These are phyloP conservation scores for Tachystola acroxantha DNA, from an alignment of 2,888 invertebrate genomes.

Conservation along the genomic window DNA sequence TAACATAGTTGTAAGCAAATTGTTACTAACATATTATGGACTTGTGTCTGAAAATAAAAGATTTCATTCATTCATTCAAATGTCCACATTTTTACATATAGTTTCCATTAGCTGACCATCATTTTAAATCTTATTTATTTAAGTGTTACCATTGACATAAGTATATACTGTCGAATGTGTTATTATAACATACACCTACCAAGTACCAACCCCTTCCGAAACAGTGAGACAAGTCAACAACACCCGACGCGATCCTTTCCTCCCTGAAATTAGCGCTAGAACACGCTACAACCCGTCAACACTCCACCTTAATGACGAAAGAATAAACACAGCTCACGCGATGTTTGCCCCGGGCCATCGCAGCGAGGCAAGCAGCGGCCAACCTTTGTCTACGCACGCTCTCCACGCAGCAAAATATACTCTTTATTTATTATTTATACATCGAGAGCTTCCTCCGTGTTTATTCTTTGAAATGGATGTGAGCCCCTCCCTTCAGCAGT, in stretches of 20 bases:
- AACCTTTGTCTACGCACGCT: slow-evolving; percentile 66
- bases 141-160: too few species aligned
- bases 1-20: too few species aligned
- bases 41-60: too few species aligned
- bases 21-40: too few species aligned
- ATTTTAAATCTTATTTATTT: too few species aligned
- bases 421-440: slow-evolving; percentile 73
- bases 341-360: slow-evolving; percentile 47
- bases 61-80: too few species aligned
- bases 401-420: slow-evolving; percentile 63
- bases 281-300: slow-evolving; percentile 48
- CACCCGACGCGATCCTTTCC: slow-evolving; percentile 25
- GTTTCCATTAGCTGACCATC: too few species aligned
- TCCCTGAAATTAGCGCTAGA: slow-evolving; percentile 62
- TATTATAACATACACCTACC: too few species aligned
- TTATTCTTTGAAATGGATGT: slow-evolving; percentile 73
- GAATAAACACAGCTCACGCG: slow-evolving; percentile 56
- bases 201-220: slow-evolving; percentile 3
- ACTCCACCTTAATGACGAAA: slow-evolving; percentile 70
- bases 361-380: slow-evolving; percentile 40
- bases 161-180: too few species aligned
- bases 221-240: slow-evolving; percentile 8
- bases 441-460: slow-evolving; percentile 66
- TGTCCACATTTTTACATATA: too few species aligned
- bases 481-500: slow-evolving; percentile 33